A percentile compares a stretch with the other conserved stretches of the same genome.
Evolutionary conservation across 1,140 invertebrate genomes (phyloP).

Genomic region (Agrypnia vestita): DNA sequence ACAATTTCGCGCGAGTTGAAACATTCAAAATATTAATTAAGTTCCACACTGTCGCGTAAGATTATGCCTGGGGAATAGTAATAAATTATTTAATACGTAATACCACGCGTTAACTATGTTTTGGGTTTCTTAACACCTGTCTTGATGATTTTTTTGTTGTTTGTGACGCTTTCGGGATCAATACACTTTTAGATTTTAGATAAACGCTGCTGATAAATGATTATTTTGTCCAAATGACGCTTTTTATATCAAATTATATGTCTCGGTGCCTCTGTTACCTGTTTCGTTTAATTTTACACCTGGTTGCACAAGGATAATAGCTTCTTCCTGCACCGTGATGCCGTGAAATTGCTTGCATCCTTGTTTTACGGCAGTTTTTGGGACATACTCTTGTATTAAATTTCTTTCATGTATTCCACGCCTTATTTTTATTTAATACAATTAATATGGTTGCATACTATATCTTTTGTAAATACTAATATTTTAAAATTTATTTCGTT

Average conservation of each 20-base stretch:
- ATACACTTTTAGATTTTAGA: not conserved
- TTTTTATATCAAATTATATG: conserved; percentile 2
- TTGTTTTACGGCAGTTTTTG: not conserved
- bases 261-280: conserved; percentile 5
- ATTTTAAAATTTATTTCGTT: no score
- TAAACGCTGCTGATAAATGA: not conserved
- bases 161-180: conserved; percentile 1
- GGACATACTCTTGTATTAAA: not conserved
- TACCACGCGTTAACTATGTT: not conserved
- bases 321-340: not conserved
- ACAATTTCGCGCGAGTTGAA: not conserved
- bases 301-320: conserved; percentile 31
- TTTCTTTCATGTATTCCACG: no score
- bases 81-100: not conserved
- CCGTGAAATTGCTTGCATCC: conserved; percentile 7
- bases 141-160: conserved; percentile 12
- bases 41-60: not conserved
- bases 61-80: not conserved
- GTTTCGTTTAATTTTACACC: conserved; percentile 14
- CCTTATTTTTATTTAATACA: no score
- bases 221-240: no score
- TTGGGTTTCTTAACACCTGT: not conserved
- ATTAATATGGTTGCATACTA: no score
- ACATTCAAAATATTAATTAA: not conserved
- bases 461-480: no score